phyloP scores from a whole-genome alignment of 2,113 vertebrate species.

The Zapus hudsonius region DNA sequence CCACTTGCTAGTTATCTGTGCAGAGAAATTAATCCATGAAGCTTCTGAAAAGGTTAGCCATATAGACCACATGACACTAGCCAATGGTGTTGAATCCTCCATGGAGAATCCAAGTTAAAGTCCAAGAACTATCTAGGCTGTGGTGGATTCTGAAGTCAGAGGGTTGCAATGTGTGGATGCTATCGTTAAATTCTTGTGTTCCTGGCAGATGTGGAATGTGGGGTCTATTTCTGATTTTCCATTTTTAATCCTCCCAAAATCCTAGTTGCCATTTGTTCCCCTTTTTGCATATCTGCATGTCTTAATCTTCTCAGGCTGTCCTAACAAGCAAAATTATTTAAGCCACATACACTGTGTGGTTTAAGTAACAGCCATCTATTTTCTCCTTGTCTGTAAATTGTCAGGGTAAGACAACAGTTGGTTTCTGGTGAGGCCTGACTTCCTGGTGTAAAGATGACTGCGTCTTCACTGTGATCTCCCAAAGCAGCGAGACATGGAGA shows the following conservation, averaged over 20 bases:
- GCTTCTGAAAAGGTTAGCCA: not conserved
- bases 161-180: not conserved
- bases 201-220: too few relatives aligned
- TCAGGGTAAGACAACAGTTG: not conserved
- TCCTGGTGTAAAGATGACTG: not conserved
- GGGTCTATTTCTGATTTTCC: not conserved
- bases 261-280: not conserved
- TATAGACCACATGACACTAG: not conserved
- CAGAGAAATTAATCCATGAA: not conserved
- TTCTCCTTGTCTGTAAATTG: not conserved
- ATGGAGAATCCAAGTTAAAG: not conserved
- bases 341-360: not conserved
- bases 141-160: not conserved
- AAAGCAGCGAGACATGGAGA: not conserved
- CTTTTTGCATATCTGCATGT: not conserved
- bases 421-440: not conserved
- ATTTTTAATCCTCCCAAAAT: not conserved
- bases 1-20: not conserved
- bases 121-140: not conserved
- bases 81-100: not conserved
- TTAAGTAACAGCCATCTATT: not conserved
- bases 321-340: not conserved
- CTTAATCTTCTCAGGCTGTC: not conserved
- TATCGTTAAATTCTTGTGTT: not conserved
- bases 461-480: not conserved